Conservation (phyloP, 2,797 vertebrate genomes). For the Rhincodon typus region DNA sequence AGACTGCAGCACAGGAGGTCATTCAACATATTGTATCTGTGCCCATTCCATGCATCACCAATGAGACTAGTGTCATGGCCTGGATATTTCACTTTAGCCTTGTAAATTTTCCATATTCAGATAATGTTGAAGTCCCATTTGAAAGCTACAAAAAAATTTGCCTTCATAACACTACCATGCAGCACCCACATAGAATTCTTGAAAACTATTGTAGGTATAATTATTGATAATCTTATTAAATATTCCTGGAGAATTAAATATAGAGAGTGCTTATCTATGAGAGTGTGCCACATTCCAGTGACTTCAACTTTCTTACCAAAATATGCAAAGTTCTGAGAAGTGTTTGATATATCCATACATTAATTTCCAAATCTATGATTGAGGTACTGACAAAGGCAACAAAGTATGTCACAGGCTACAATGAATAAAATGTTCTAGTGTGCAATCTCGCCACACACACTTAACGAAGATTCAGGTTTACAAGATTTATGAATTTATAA, state of each 20-base stretch:
- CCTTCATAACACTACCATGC: neutral
- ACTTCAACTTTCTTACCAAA: neutral
- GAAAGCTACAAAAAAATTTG: neutral
- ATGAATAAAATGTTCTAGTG: neutral
- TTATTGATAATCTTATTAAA: neutral
- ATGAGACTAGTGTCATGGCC: neutral
- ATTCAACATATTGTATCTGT: neutral
- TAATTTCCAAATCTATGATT: neutral
- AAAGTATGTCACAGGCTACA: neutral
- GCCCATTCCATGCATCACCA: neutral
- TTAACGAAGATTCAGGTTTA: neutral
- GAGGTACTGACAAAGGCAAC: neutral
- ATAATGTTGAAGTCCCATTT: neutral
- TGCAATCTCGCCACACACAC: neutral
- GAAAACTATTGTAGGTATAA: neutral
- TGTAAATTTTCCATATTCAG: neutral
- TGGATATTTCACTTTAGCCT: neutral
- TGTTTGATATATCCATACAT: neutral
- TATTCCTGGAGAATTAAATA: neutral
- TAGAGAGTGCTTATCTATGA: neutral
- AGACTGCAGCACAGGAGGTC: neutral
- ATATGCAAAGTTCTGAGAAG: neutral
- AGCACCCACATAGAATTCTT: neutral
- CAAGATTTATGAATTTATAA: neutral
- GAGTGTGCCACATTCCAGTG: neutral